Evolutionary conservation across 92 coral and sea anemone species (phyloP).

Genomic region (Parazoanthus darwini): DNA sequence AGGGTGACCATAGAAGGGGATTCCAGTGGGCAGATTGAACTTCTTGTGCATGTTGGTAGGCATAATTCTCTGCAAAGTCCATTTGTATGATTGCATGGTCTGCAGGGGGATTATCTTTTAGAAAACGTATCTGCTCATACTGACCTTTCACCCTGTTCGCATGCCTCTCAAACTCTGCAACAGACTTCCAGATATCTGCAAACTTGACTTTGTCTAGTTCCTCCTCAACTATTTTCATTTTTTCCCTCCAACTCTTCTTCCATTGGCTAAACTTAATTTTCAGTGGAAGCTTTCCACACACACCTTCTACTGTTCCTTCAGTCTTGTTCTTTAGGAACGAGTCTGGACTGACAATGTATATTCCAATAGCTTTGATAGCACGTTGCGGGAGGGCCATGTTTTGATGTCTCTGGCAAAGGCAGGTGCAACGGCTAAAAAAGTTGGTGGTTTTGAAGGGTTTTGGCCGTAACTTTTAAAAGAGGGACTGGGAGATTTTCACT

Average conservation of each 20-base stretch:
- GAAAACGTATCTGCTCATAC: constrained; percentile 48
- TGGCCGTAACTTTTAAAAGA: constrained; percentile 28
- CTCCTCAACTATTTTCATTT: no score
- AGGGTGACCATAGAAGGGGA: not conserved
- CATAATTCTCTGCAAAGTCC: constrained; percentile 52
- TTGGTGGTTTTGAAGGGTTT: constrained; percentile 19
- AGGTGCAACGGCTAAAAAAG: constrained; percentile 33
- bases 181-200: no score
- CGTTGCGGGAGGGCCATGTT: constrained; percentile 25
- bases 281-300: not conserved
- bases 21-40: constrained; percentile 65
- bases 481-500: constrained; percentile 16
- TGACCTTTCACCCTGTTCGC: constrained; percentile 44
- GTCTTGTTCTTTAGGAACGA: constrained; percentile 30
- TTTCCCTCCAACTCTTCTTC: no score
- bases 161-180: constrained; percentile 47
- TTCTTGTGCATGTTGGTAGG: constrained; percentile 30
- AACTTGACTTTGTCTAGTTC: no score
- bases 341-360: constrained; percentile 35
- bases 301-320: constrained; percentile 13
- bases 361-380: constrained; percentile 24
- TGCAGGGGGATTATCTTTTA: constrained; percentile 45
- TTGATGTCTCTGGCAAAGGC: constrained; percentile 41
- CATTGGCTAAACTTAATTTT: constrained; percentile 11
- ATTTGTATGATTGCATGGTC: constrained; percentile 48